phyloP scores from a whole-genome alignment of 2,888 invertebrate genomes.

The Pseudolycoriella hygida region DNA sequence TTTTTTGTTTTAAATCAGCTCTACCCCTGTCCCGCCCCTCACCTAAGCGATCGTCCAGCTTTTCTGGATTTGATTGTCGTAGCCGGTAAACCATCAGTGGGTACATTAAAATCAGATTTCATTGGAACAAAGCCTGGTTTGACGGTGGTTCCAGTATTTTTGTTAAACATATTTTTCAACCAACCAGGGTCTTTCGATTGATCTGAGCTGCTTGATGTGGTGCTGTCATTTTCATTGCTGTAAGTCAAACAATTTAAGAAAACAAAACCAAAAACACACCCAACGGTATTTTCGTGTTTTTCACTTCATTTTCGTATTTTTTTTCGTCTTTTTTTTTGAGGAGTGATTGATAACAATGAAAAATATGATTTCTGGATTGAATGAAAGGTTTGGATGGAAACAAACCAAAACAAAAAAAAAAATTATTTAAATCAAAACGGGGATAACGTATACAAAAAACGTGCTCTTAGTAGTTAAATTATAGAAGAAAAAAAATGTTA shows the following conservation, averaged over 20 bases:
- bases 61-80: constrained; percentile 21
- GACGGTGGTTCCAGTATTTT: constrained; percentile 8
- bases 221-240: constrained; percentile 10
- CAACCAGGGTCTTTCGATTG: constrained; percentile 20
- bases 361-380: too few relatives aligned
- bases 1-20: not conserved
- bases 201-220: constrained; percentile 16
- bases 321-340: not conserved
- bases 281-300: too few relatives aligned
- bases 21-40: constrained; percentile 20
- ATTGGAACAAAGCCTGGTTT: constrained; percentile 14
- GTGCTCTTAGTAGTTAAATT: too few relatives aligned
- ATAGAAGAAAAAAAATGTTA: too few relatives aligned
- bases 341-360: too few relatives aligned
- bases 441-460: too few relatives aligned
- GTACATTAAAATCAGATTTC: constrained; percentile 26
- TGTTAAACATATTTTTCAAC: constrained; percentile 26
- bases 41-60: constrained; percentile 29
- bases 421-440: too few relatives aligned
- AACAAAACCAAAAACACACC: not conserved
- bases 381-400: too few relatives aligned
- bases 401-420: too few relatives aligned
- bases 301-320: not conserved
- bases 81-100: constrained; percentile 23
- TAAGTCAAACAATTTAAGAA: constrained; percentile 1